A percentile compares a stretch with the other conserved stretches of the same genome.
Conservation (phyloP, 2,113 vertebrate genomes). For the Gobiocypris rarus region DNA sequence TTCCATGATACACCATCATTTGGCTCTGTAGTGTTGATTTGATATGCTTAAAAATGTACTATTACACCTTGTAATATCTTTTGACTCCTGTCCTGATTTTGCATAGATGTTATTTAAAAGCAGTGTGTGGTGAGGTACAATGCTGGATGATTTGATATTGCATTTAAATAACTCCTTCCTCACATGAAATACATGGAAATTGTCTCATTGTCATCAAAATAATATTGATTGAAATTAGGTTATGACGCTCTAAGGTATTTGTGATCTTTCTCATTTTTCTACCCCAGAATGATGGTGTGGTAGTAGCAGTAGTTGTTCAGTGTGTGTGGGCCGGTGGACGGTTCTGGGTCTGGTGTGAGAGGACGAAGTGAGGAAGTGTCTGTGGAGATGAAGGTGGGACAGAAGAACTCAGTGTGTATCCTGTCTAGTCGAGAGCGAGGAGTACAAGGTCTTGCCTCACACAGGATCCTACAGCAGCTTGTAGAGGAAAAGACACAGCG, state of each 20-base stretch:
- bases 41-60: background rate
- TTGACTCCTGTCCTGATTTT: background rate
- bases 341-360: constrained; percentile 7
- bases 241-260: background rate
- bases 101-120: background rate
- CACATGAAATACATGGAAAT: background rate
- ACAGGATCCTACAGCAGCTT: constrained; percentile 90
- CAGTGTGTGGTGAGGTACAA: background rate
- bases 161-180: background rate
- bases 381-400: constrained; percentile 81
- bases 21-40: background rate
- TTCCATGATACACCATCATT: background rate
- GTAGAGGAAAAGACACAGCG: constrained; percentile 96
- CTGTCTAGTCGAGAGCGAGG: constrained; percentile 92
- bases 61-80: background rate
- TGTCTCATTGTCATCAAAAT: background rate
- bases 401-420: constrained; percentile 93
- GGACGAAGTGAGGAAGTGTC: background rate
- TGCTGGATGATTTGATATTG: background rate
- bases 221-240: background rate
- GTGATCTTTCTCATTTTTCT: background rate
- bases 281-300: background rate
- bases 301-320: background rate
- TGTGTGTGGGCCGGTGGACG: background rate
- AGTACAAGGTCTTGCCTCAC: constrained; percentile 84